phyloP scores from a whole-genome alignment of 1,140 invertebrate species.

The Chymomyza costata region DNA sequence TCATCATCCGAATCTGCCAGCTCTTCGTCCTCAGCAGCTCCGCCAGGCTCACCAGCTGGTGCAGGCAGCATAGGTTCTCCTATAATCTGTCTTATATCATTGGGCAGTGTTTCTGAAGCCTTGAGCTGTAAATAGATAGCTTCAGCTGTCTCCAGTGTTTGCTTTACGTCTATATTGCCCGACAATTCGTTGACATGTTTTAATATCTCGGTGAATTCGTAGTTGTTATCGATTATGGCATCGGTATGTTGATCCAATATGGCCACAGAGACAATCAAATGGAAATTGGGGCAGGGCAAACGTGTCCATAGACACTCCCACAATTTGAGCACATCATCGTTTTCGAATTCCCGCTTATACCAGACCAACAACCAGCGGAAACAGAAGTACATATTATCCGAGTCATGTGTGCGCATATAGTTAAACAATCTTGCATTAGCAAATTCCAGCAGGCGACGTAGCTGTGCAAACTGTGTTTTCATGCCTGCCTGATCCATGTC shows the following conservation, averaged over 20 bases:
- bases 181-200: constrained; percentile 97
- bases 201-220: constrained; percentile 96
- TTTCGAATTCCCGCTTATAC: constrained; percentile 88
- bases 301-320: constrained; percentile 94
- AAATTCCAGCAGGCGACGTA: constrained; percentile 88
- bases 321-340: constrained; percentile 84
- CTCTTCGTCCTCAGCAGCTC: constrained; percentile 27
- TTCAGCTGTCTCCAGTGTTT: constrained; percentile 89
- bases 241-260: constrained; percentile 92
- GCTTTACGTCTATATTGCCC: constrained; percentile 86
- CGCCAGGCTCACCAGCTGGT: constrained; percentile 38
- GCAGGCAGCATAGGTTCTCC: constrained; percentile 77
- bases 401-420: constrained; percentile 93
- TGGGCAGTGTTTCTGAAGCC: constrained; percentile 81
- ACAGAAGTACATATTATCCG: constrained; percentile 99
- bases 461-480: constrained; percentile 92
- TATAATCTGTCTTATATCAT: constrained; percentile 82
- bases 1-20: constrained; percentile 58
- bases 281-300: constrained; percentile 94
- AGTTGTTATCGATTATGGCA: constrained; percentile 90
- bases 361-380: constrained; percentile 94
- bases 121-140: constrained; percentile 91
- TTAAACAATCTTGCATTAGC: constrained; percentile 89
- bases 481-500: constrained; percentile 98
- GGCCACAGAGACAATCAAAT: constrained; percentile 91